Percentiles rank a stretch among this genome's conserved stretches.
These are phyloP conservation scores for Rhodophaea formosa DNA, from an alignment of 2,888 invertebrate genomes.

Conservation along the genomic window DNA sequence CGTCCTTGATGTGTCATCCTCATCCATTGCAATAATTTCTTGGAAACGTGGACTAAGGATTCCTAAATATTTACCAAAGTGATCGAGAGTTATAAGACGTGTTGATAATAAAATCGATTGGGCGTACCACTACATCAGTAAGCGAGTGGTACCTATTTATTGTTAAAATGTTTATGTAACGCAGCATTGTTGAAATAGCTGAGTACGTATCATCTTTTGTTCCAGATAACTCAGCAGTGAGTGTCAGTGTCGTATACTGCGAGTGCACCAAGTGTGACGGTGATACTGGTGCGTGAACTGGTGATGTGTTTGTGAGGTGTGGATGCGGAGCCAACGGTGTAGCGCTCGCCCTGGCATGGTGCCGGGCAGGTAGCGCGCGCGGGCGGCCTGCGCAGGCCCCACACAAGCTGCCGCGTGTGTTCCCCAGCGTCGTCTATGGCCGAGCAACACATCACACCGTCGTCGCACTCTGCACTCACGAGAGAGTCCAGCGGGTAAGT, in stretches of 20 bases:
- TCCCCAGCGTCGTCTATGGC: slow-evolving; percentile 94
- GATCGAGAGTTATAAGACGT: slow-evolving; percentile 27
- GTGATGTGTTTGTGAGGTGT: slow-evolving; percentile 54
- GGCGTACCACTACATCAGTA: slow-evolving; percentile 40
- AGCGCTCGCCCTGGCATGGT: slow-evolving; percentile 78
- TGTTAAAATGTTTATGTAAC: slow-evolving; percentile 78
- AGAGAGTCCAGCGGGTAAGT: slow-evolving; percentile 83
- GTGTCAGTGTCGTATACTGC: slow-evolving; percentile 48
- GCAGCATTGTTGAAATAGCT: slow-evolving; percentile 66
- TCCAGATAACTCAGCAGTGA: slow-evolving; percentile 62
- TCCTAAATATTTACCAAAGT: slow-evolving; percentile 34
- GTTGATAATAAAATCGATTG: slow-evolving; percentile 19
- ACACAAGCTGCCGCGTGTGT: slow-evolving; percentile 82
- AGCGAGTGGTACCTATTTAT: slow-evolving; percentile 54
- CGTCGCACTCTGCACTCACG: slow-evolving; percentile 87
- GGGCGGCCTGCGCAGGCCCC: slow-evolving; percentile 81
- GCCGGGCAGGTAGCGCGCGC: slow-evolving; percentile 81
- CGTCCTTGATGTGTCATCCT: slow-evolving; percentile 79
- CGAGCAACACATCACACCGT: slow-evolving; percentile 91
- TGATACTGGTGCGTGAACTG: slow-evolving; percentile 44
- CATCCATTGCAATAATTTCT: slow-evolving; percentile 70
- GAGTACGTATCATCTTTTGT: slow-evolving; percentile 69
- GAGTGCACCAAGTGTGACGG: slow-evolving; percentile 43
- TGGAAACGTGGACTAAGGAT: slow-evolving; percentile 54
- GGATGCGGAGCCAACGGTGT: slow-evolving; percentile 66